Conservation (phyloP, 2,113 vertebrate species). For the Setophaga kirtlandii region DNA sequence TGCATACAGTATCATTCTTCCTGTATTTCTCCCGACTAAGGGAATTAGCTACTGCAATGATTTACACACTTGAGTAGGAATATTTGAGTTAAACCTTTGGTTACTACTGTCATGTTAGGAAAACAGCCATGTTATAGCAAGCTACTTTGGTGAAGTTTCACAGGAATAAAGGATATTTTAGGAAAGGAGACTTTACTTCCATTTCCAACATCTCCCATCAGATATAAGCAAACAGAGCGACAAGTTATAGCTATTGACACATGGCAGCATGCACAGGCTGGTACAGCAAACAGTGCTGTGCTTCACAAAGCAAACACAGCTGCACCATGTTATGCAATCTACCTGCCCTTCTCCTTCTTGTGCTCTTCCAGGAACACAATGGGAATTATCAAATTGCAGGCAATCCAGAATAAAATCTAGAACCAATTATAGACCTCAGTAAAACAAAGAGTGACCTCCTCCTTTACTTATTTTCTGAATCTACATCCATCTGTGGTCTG, state of each 20-base stretch:
- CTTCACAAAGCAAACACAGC: neutral
- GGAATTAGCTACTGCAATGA: neutral
- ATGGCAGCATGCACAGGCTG: neutral
- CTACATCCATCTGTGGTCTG: neutral
- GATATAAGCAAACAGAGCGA: neutral
- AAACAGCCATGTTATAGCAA: neutral
- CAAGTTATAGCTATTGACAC: neutral
- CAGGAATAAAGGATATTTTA: neutral
- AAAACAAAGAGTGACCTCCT: neutral
- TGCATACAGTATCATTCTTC: neutral
- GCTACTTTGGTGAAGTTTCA: neutral
- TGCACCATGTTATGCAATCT: fast-evolving
- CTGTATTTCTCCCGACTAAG: neutral
- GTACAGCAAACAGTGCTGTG: neutral
- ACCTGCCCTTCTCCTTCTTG: neutral
- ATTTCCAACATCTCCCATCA: neutral
- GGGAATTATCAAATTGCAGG: neutral
- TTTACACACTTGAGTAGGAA: neutral
- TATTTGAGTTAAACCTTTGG: neutral
- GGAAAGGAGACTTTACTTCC: neutral
- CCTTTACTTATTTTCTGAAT: neutral
- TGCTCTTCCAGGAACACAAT: neutral
- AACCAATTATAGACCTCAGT: neutral
- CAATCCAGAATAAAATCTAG: neutral
- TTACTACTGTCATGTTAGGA: neutral